Conservation (phyloP, 2,113 vertebrate genomes). For the Caranx ignobilis region DNA sequence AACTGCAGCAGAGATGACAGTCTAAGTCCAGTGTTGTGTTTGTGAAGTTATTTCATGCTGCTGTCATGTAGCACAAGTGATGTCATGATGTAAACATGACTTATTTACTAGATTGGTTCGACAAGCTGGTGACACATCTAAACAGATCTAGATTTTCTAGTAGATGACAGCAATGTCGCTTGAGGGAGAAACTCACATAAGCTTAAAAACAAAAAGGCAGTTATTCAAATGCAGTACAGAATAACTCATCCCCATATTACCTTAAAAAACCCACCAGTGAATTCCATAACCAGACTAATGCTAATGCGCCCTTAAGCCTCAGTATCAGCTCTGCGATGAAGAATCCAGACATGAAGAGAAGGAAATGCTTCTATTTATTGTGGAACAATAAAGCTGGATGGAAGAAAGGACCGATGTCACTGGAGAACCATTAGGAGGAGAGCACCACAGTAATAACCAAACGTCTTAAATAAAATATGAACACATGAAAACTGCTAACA, state of each 20-base stretch:
- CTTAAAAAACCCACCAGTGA: neutral
- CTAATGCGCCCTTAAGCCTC: neutral
- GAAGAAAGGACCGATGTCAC: constrained; percentile 3
- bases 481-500: neutral
- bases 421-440: constrained; percentile 21
- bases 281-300: neutral
- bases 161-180: neutral
- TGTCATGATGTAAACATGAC: neutral
- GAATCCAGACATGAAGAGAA: neutral
- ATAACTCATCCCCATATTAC: neutral
- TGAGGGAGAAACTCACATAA: neutral
- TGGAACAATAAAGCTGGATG: constrained; percentile 2
- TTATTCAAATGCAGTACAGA: neutral
- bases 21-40: neutral
- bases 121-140: neutral
- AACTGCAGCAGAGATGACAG: neutral
- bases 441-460: constrained; percentile 17
- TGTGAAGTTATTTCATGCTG: neutral
- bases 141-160: neutral
- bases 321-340: neutral
- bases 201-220: neutral
- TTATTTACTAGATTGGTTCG: neutral
- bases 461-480: constrained; percentile 39
- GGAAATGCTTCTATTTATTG: constrained; percentile 6
- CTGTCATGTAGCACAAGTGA: neutral